Percentiles rank a stretch among this genome's conserved stretches.
Conservation (phyloP, 2,888 invertebrate species). For the Diploptera punctata region DNA sequence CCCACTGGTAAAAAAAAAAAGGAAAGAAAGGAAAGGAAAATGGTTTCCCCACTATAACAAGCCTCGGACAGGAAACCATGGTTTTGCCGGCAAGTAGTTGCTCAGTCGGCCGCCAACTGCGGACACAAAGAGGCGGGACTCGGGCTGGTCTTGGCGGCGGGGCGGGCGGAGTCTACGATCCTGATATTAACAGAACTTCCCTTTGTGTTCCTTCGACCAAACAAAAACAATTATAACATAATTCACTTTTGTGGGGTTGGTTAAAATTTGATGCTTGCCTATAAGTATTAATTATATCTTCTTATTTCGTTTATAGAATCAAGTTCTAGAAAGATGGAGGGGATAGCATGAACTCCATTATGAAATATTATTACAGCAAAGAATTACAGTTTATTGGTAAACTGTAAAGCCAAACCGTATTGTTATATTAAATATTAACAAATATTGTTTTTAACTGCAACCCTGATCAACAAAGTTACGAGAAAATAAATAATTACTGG, state of each 20-base stretch:
- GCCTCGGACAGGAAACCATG: conserved; percentile 4
- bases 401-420: too few relatives aligned
- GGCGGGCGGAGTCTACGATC: conserved; percentile 7
- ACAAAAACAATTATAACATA: neutral
- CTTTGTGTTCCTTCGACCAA: conserved; percentile 3
- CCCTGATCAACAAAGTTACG: too few relatives aligned
- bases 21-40: too few relatives aligned
- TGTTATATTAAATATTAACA: too few relatives aligned
- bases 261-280: neutral
- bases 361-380: too few relatives aligned
- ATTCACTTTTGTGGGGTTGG: neutral
- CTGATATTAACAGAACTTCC: conserved; percentile 11
- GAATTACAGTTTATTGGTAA: too few relatives aligned
- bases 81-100: conserved; percentile 4
- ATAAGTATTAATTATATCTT: neutral
- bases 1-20: conserved; percentile 4
- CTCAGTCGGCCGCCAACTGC: conserved; percentile 20
- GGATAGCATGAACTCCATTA: neutral
- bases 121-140: conserved; percentile 13
- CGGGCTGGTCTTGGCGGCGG: neutral
- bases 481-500: too few relatives aligned
- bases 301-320: neutral
- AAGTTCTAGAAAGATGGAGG: neutral
- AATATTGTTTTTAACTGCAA: too few relatives aligned
- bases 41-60: conserved; percentile 6